Evolutionary conservation across 2,113 vertebrate genomes (phyloP), one percentile per base, ranked within the genome.

Genomic region (Barbus barbus): DNA sequence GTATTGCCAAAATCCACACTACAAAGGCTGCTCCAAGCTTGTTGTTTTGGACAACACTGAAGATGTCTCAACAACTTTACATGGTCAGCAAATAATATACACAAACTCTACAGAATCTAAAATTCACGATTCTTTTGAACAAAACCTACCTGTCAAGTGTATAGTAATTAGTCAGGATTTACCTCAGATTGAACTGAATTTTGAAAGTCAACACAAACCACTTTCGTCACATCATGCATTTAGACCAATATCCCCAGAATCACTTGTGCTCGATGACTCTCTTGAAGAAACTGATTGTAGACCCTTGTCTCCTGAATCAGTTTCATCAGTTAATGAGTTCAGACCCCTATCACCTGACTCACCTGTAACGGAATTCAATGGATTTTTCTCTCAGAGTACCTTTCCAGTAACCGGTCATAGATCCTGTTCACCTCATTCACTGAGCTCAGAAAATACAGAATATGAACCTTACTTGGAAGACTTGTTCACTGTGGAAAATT

Each of bases 1-100:
- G n/a, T 92, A 9, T 44, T 24, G 85, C n/a, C n/a, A n/a, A n/a
- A 93, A 95, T 82, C 89, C 91, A 24, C 93, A 93, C 46, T 94
- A 92, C 83, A 86, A 86, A 69, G 90, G 90, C 36, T 81, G 9
- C 31, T 83, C 56, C 2, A 87, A 89, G 80, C 65, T 41, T 22
- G 83, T 20, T 81, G 36, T 61, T 22, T 76, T 86, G n/a, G 20
- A 56, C 53, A 56, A 44, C 60, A 26, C 13, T 28, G 41, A 20
- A 36, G 14, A 48, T 48, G 46, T 16, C 3, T 48, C 46, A 48
- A 48, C 46, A 48, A 81, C 41, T 83, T 7, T 60, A 33, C 48
- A 36, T 28, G 9, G 1, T 44, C 22, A 53, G 22, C 4, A 46
- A 44, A 24, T 73, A 24, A 7, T 26, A 58, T 24, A 28, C 1